A percentile compares a stretch with the other conserved stretches of the same genome.
Conservation (phyloP, 1,140 invertebrate genomes). For the Penaeus indicus region DNA sequence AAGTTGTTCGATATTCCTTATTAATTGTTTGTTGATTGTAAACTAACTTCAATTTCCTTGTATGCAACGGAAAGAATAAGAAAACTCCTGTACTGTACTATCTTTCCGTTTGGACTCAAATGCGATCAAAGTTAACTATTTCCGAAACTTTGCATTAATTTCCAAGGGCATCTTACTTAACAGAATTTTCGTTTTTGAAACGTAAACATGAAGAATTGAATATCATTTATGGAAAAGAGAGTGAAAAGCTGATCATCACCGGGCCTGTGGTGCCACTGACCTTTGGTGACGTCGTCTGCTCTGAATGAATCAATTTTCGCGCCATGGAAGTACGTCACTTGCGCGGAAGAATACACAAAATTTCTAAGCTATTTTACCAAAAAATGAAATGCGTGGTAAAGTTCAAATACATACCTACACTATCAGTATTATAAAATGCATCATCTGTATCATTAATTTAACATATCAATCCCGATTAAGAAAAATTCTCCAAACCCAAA, state of each 20-base stretch:
- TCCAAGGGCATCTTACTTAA: not conserved
- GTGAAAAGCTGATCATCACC: not conserved
- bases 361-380: not conserved
- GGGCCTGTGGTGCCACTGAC: conserved; percentile 57
- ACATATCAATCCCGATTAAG: conserved; percentile 12
- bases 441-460: not conserved
- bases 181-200: not conserved
- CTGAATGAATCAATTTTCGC: conserved; percentile 57
- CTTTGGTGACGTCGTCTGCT: conserved; percentile 54
- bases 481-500: conserved; percentile 51
- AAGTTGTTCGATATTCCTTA: conserved; percentile 32
- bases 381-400: not conserved
- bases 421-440: not conserved
- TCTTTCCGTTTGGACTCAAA: not conserved
- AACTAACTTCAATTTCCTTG: not conserved
- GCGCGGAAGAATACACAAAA: conserved; percentile 43
- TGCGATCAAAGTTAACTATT: conserved; percentile 3
- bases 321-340: conserved; percentile 52
- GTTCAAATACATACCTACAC: not conserved
- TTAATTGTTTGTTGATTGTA: not conserved
- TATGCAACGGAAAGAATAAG: not conserved
- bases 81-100: conserved; percentile 1
- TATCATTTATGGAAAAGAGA: not conserved
- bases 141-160: not conserved
- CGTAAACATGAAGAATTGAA: not conserved